These are phyloP conservation scores for Aphaenogaster ashmeadi DNA, from an alignment of 1,140 invertebrate species.

Conservation along the genomic window DNA sequence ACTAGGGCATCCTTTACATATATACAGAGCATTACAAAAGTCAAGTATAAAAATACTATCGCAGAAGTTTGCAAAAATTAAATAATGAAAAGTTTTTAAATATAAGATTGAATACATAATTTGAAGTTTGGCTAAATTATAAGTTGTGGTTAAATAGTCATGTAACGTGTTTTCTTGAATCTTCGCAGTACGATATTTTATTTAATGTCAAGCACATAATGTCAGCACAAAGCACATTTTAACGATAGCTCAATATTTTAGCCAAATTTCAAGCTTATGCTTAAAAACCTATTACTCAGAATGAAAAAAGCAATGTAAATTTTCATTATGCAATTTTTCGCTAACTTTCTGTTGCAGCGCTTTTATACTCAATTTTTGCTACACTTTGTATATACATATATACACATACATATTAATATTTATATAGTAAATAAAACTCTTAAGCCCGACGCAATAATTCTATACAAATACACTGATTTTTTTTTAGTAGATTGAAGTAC, in stretches of 20 bases:
- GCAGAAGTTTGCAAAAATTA: slow-evolving; percentile 2
- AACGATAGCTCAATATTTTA: neutral
- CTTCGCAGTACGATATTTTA: neutral
- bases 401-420: slow-evolving; percentile 26
- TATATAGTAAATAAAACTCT: slow-evolving; percentile 75
- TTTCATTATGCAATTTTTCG: slow-evolving; percentile 1
- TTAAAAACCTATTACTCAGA: neutral
- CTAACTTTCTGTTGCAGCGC: neutral
- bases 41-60: slow-evolving; percentile 8
- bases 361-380: slow-evolving; percentile 22
- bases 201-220: neutral
- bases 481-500: slow-evolving; percentile 76
- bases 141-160: neutral
- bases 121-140: neutral
- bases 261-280: neutral
- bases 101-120: neutral
- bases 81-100: slow-evolving; percentile 18
- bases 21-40: slow-evolving; percentile 26
- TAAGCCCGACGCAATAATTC: slow-evolving; percentile 76
- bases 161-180: neutral
- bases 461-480: slow-evolving; percentile 80
- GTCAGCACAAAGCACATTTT: neutral
- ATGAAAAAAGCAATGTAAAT: neutral
- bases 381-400: slow-evolving; percentile 35
- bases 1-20: slow-evolving; percentile 15